Conservation (phyloP, 2,113 vertebrate genomes). For the Thryonomys swinderianus region DNA sequence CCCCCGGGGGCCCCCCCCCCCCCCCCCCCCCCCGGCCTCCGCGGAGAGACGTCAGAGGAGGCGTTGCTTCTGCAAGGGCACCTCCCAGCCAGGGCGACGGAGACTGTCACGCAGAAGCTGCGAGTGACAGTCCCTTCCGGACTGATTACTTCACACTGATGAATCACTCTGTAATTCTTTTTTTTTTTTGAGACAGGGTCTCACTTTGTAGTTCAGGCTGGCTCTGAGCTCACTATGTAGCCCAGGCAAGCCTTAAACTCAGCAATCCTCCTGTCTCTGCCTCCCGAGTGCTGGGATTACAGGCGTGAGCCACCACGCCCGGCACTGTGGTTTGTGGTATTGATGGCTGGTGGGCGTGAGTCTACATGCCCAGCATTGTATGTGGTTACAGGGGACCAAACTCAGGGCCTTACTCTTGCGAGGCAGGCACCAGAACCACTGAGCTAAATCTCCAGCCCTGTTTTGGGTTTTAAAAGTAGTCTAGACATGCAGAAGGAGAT, state of each 20-base stretch:
- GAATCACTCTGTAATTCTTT: slow-evolving; percentile 48
- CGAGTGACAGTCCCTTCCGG: slow-evolving; percentile 40
- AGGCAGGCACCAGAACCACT: background rate
- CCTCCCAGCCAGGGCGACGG: background rate
- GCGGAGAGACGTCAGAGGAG: background rate
- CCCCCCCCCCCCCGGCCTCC: background rate
- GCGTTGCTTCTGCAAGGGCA: slow-evolving; percentile 35
- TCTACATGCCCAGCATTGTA: no score
- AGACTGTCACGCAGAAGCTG: background rate
- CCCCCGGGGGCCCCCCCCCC: no score
- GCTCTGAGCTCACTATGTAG: no score
- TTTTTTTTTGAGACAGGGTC: background rate
- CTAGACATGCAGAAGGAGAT: background rate
- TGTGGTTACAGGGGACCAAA: background rate
- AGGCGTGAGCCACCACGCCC: no score
- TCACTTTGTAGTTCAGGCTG: no score
- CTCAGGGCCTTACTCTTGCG: background rate
- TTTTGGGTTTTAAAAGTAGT: background rate
- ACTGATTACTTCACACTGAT: slow-evolving; percentile 22
- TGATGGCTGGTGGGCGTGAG: no score
- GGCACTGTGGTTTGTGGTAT: no score
- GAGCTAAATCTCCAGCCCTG: background rate
- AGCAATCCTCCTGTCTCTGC: no score
- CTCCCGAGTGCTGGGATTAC: no score
- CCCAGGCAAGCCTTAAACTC: no score